These are phyloP conservation scores for Erpornis zantholeuca DNA, from an alignment of 2,113 vertebrate species.

Conservation along the genomic window DNA sequence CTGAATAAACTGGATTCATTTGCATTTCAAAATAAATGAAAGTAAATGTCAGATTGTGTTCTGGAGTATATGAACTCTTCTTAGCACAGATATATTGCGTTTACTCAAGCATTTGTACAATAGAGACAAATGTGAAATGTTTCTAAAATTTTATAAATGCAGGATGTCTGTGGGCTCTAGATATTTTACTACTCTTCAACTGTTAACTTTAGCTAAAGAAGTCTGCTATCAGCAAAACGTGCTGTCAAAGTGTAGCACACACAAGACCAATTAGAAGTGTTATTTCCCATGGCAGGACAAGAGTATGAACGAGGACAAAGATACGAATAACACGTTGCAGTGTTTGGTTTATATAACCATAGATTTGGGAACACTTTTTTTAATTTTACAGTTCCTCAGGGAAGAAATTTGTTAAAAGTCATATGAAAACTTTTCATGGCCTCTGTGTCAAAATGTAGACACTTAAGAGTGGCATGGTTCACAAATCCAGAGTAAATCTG, in stretches of 20 bases:
- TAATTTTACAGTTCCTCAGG: neutral
- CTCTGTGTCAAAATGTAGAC: neutral
- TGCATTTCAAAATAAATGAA: constrained; percentile 67
- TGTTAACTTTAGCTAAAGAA: neutral
- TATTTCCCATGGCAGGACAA: neutral
- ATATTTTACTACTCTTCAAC: neutral
- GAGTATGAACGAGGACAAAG: neutral
- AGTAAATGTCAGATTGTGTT: constrained; percentile 56
- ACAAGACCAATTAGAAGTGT: neutral
- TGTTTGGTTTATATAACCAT: neutral
- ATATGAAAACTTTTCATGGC: neutral
- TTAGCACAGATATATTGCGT: neutral
- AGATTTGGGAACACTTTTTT: neutral
- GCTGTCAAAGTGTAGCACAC: neutral
- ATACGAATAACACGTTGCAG: neutral
- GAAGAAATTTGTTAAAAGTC: neutral
- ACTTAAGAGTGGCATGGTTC: neutral
- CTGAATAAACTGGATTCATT: constrained; percentile 37
- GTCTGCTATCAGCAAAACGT: neutral
- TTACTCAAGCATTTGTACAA: neutral
- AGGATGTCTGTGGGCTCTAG: neutral
- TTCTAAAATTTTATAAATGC: constrained; percentile 2
- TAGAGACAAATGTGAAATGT: constrained; percentile 11
- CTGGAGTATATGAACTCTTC: constrained; percentile 6
- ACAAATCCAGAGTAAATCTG: neutral